Percentiles rank a stretch among this genome's conserved stretches.
Evolutionary conservation across 2,797 vertebrate species (phyloP).

Genomic region (Amphiprion clarkii): DNA sequence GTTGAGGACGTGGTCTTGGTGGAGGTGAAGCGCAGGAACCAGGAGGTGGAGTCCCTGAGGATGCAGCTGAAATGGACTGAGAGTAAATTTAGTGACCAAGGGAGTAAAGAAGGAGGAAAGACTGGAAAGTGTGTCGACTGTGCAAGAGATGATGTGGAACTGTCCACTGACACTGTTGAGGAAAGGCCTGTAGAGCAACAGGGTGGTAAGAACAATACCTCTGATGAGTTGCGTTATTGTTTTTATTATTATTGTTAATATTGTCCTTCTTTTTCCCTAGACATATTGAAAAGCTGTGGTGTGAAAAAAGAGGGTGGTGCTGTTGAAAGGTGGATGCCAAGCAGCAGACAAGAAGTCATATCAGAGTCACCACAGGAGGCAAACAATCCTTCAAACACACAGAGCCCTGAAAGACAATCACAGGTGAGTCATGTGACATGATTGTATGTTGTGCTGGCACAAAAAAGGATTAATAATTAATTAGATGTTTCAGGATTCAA

Average conservation of each 20-base stretch:
- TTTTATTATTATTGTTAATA: background rate
- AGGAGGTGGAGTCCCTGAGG: slow-evolving; percentile 80
- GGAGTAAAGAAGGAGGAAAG: slow-evolving; percentile 31
- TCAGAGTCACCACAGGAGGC: slow-evolving; percentile 37
- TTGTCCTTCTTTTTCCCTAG: slow-evolving; percentile 42
- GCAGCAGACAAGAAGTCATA: slow-evolving; percentile 41
- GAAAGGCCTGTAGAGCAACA: slow-evolving; percentile 14
- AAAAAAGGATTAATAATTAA: background rate
- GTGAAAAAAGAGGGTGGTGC: slow-evolving; percentile 66
- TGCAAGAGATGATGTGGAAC: slow-evolving; percentile 38
- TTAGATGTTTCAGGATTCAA: background rate
- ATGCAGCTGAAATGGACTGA: slow-evolving; percentile 78
- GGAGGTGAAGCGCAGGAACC: slow-evolving; percentile 79
- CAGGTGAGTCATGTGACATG: slow-evolving; percentile 59
- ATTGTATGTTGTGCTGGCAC: background rate
- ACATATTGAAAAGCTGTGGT: slow-evolving; percentile 34
- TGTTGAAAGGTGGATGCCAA: slow-evolving; percentile 62
- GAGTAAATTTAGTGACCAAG: slow-evolving; percentile 61
- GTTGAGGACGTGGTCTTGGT: slow-evolving; percentile 85
- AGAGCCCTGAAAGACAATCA: slow-evolving; percentile 47
- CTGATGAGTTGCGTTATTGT: background rate
- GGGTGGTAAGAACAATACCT: slow-evolving; percentile 53
- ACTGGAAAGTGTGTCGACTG: slow-evolving; percentile 62
- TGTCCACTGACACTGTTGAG: slow-evolving; percentile 42
- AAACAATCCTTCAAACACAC: slow-evolving; percentile 19